Base-by-base conservation (phyloP, 2,888 invertebrate genomes). In the Meganola albula region DNA sequence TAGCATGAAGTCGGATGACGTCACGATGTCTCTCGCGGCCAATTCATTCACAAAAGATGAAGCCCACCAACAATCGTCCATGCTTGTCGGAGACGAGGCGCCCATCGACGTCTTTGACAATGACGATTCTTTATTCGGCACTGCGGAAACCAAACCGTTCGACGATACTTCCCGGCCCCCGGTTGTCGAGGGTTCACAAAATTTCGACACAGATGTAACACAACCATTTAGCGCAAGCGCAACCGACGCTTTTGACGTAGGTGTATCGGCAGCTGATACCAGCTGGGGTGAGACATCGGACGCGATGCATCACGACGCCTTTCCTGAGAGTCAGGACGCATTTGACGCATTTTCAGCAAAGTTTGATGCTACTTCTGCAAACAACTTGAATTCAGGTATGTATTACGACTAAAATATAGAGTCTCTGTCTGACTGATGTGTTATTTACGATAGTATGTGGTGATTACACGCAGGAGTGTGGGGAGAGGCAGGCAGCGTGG, bases 291-390 rank as follows among this genome's bases (percentile, higher is more conserved):
- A 56, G 2, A 32, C 61, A 1, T 34, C 65, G 0, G 77, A 79
- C 20, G 55, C 65, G 10, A 66, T 74, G 56, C 53, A 58, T 37
- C 74, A 74, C 11, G 74, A 80, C 23, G 51, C 64, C 4, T 74
- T 75, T 31, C 65, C 76, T 1, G 68, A 72, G 31, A 68, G 78
- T 1, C 73, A 79, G 36, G 84, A 88, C 22, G 88, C 87, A 0
- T 96, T 96, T 52, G 96, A 96, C 69, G 96, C 94, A 0, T 97
- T 97, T 57, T 91, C 95, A 2, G 93, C 94, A 1, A 95, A 96
- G 69, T 97, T 97, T 58, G 96, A 96, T 50, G 91, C 90, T 20
- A 91, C 91, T 3, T 79, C 84, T 24, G 68, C 67, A 10, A 78
- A 74, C 40, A 74, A 72, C 21, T 53, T 70, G 39, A 72, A 71